Evolutionary conservation across 2,888 invertebrate species (phyloP), one percentile per base, ranked within the genome.

Genomic region (Penaeus monodon): DNA sequence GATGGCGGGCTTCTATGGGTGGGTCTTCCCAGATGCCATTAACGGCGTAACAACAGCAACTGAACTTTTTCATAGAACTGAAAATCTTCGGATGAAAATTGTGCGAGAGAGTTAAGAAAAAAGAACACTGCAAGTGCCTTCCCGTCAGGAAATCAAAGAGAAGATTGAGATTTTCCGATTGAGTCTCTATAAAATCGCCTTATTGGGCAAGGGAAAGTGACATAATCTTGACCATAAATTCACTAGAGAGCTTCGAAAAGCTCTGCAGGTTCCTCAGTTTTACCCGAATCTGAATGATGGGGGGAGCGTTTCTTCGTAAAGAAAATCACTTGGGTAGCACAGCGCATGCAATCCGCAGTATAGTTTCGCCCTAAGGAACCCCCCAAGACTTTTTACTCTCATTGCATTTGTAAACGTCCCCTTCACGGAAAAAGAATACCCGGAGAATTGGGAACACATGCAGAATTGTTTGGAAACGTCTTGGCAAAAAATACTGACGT

Each of bases 1-100:
- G 12, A 29, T 79, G 33, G 27, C 70, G 1, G 70, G 64, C 2
- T 85, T 24, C 49, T 85, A 29, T 85, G 79, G 84, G 78, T 73
- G 20, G n/a, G 22, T 79, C 12, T 49, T 29, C 7, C 70, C 70
- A 65, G 38, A 73, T 10, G 79, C n/a, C 20, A 38, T 85, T 2
- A 84, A 84, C 49, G 49, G n/a, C 12, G 78, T 84, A n/a, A 78
- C 84, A 66, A 77, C 84, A 68, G 84, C 84, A 4, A 77, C 84
- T 12, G 79, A 85, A 27, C n/a, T 68, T 85, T 4, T 85, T 79
- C 63, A 29, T 10, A 2, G 70, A 85, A 79, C 70, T n/a, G 22
- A 65, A n/a, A n/a, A 63, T 4, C 70, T 79, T 1, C 65, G 63
- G 57, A 33, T 22, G 79, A 79, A n/a, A 85, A 27, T n/a, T 85